phyloP scores from a whole-genome alignment of 2,113 vertebrate genomes.

The Pampusana beccarii region DNA sequence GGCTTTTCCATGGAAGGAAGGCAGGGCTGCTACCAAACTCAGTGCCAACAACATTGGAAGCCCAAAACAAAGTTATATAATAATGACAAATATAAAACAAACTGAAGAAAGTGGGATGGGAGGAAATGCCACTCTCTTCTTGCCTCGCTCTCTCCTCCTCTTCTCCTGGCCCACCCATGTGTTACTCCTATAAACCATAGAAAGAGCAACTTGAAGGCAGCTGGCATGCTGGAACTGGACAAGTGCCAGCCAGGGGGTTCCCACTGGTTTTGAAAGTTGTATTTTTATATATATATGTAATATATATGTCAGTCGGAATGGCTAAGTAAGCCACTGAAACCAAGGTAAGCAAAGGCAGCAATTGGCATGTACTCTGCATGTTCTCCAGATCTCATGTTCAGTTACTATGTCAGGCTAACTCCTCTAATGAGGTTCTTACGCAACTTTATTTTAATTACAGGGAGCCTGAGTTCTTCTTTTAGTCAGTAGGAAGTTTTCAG shows the following conservation, averaged over 20 bases:
- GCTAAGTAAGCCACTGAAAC: conserved; percentile 4
- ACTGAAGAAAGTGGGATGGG: background rate
- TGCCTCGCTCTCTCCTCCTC: background rate
- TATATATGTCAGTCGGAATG: background rate
- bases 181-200: conserved; percentile 3
- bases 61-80: background rate
- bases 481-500: background rate
- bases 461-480: background rate
- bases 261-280: background rate
- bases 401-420: background rate
- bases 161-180: background rate
- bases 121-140: background rate
- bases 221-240: background rate
- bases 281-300: background rate
- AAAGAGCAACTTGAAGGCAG: conserved; percentile 30
- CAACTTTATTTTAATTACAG: background rate
- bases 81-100: conserved; percentile 28
- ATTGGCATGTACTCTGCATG: background rate
- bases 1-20: background rate
- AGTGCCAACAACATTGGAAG: conserved; percentile 10
- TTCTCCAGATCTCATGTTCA: background rate
- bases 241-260: background rate
- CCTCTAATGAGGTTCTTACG: background rate
- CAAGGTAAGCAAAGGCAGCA: conserved; percentile 9
- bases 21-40: background rate